phyloP scores from a whole-genome alignment of 92 coral and sea anemone genomes.

The Porites rus region DNA sequence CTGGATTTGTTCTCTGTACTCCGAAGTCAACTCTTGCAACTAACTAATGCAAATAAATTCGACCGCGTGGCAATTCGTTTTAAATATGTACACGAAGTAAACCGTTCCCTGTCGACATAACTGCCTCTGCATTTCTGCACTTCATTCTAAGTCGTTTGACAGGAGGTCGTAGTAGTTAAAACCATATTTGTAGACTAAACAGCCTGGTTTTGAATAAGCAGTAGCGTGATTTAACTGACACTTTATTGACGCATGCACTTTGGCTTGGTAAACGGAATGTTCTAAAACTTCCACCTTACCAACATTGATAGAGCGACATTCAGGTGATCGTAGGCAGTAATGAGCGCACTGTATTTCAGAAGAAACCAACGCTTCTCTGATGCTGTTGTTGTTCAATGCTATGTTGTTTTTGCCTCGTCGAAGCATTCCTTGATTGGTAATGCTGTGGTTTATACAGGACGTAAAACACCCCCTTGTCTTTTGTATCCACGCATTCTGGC shows the following conservation, averaged over 20 bases:
- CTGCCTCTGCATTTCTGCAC: background rate
- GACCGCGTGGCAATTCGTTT: background rate
- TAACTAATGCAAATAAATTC: too few relatives aligned
- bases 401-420: background rate
- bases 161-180: background rate
- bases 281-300: background rate
- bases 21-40: too few relatives aligned
- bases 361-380: constrained; percentile 13
- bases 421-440: background rate
- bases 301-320: constrained; percentile 9
- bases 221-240: constrained; percentile 30
- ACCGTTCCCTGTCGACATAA: background rate
- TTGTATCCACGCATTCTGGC: background rate
- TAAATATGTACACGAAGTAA: background rate
- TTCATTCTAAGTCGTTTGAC: background rate
- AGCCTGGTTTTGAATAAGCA: background rate
- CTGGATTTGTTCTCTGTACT: too few relatives aligned
- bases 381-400: background rate
- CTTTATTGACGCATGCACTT: background rate
- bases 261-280: background rate
- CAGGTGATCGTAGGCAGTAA: background rate
- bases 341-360: constrained; percentile 25
- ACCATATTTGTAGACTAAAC: background rate
- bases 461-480: background rate
- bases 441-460: background rate